Base-by-base conservation (phyloP, 1,140 invertebrate genomes). In the Tetragonula clypearis region DNA sequence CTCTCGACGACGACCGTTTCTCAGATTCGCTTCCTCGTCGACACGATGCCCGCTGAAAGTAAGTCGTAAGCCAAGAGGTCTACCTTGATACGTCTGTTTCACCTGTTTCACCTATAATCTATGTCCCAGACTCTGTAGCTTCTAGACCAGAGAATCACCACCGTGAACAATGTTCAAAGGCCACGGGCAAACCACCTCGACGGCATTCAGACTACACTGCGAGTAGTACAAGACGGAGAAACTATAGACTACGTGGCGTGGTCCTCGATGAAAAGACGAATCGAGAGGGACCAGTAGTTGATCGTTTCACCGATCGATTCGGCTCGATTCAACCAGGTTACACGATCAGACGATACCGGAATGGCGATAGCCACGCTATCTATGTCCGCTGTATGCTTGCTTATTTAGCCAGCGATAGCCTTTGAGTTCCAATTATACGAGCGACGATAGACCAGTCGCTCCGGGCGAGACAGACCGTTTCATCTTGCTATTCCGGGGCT, bases 1-100 rank as follows among this genome's bases (percentile, higher is more conserved):
- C 41, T 72, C 81, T 86, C 87, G 83, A 84, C 65, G 65, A 77
- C 30, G 58, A 56, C 65, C 19, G 80, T 90, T 88, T 88, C 88
- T 56, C 84, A 53, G 88, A 90, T 88, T 90, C 85, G 73, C 83
- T 56, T 65, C 77, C 71, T 62, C 82, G 30, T n/a, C 66, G 0
- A 19, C 41, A 30, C 21, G 79, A 86, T 55, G 35, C 15, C 75
- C 26, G 62, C 21, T 62, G 23, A n/a, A 35, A 23, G 30, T 23
- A 15, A 65, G 65, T 41, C 62, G 65, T 35, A 35, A 35, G 58
- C 55, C n/a, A 19, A 60, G 30, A 58, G 80, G 84, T 85, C 76
- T 68, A 30, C 49, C 55, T 41, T n/a, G 53, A 35, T 69, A 30
- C 12, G 11, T 17, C 21, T 65, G 23, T 53, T 21, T 60, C 30